Base-by-base conservation (phyloP, 2,888 invertebrate species). In the Xanthorhoe spadicearia region DNA sequence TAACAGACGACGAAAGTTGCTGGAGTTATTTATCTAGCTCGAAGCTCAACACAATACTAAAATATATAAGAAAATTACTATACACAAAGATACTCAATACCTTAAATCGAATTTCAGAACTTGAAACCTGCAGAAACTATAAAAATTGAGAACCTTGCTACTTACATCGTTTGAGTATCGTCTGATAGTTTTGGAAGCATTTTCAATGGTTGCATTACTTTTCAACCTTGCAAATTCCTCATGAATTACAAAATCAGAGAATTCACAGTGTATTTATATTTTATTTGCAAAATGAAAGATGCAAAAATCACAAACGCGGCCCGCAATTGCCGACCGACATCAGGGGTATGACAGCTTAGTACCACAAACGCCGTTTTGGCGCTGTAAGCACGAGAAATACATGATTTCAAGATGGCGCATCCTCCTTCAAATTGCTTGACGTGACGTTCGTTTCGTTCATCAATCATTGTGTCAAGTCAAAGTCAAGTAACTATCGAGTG, bases 91-190 rank as follows among this genome's bases (percentile, higher is more conserved):
- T 7, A 6, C 17, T 9, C 15, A n/a, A 19, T 9, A 35, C 32
- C 17, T 35, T 56, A 50, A 9, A n/a, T 23, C 50, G 58, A 43
- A 51, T 49, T 68, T 23, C 55, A 28, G 32, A 62, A 49, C 8
- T 9, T 32, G 35, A 75, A 71, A 68, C 50, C 57, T 61, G 61
- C 32, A 53, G 63, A 61, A 66, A 68, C 60, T 19, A 57, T 59
- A 68, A 69, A 71, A 51, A 53, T 72, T 28, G 15, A 57, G 28
- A 62, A 68, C 58, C 69, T 74, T 77, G 73, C 79, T 74, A 90
- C 93, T 92, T 80, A 93, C 93, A 93, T 90, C 74, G 90, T 90
- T 88, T 93, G 93, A 70, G 90, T 88, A 68, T 89, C 83, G 71
- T 90, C 90, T 78, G 88, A 79, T 70, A 92, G 86, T 80, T 92